Conservation (phyloP, 2,888 invertebrate species). For the Aphidoletes aphidimyza region DNA sequence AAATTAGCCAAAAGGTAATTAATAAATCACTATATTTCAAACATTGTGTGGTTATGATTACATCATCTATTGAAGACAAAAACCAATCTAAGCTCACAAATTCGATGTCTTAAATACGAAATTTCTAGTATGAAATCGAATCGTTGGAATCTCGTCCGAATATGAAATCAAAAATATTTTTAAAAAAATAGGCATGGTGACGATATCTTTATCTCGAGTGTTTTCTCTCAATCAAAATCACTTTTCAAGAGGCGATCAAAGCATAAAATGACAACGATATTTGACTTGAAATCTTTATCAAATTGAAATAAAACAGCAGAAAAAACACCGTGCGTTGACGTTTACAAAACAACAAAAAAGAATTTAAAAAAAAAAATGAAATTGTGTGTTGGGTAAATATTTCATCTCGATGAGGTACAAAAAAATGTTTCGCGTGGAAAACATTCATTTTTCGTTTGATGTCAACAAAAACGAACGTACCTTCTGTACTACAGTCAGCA, state of each 20-base stretch:
- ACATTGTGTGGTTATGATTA: not conserved
- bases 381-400: constrained; percentile 19
- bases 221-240: not conserved
- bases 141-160: too few species aligned
- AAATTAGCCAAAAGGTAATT: not conserved
- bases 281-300: not conserved
- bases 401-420: not conserved
- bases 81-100: not conserved
- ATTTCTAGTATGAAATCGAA: too few species aligned
- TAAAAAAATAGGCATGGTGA: not conserved
- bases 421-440: not conserved
- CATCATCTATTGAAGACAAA: constrained; percentile 2
- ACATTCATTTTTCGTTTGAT: constrained; percentile 26
- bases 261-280: not conserved
- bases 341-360: not conserved
- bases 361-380: not conserved
- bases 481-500: not conserved
- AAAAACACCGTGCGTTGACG: too few species aligned
- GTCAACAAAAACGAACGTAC: constrained; percentile 11
- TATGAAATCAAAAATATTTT: too few species aligned
- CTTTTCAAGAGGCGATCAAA: not conserved
- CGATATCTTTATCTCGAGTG: not conserved
- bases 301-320: not conserved
- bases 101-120: not conserved
- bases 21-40: not conserved